phyloP scores from a whole-genome alignment of 2,888 invertebrate species.

The Drosophila koepferae region DNA sequence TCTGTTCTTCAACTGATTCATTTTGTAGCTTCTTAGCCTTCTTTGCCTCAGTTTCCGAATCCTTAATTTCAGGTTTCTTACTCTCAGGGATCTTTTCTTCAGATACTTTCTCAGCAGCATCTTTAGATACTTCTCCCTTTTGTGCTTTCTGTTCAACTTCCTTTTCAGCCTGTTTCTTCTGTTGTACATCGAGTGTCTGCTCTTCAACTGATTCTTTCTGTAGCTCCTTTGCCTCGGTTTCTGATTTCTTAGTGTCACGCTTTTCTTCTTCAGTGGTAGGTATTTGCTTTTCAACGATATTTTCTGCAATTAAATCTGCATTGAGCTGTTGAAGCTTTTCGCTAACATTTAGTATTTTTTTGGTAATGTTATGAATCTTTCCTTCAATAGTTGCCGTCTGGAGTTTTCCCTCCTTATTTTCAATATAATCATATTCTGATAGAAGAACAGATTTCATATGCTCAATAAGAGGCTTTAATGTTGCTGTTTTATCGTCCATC shows the following conservation, averaged over 20 bases:
- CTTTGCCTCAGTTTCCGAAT: neutral
- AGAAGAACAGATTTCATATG: slow-evolving; percentile 54
- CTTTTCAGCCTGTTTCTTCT: neutral
- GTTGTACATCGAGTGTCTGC: neutral
- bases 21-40: neutral
- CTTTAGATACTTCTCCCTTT: slow-evolving; percentile 10
- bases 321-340: slow-evolving; percentile 42
- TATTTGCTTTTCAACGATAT: neutral
- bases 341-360: slow-evolving; percentile 46
- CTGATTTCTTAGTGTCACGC: neutral
- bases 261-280: neutral
- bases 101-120: slow-evolving; percentile 3
- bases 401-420: slow-evolving; percentile 44
- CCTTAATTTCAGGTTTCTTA: neutral
- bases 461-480: slow-evolving; percentile 50
- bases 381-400: slow-evolving; percentile 36
- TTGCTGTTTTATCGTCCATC: slow-evolving; percentile 44
- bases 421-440: slow-evolving; percentile 65
- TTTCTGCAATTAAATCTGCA: neutral
- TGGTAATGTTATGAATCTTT: slow-evolving; percentile 52
- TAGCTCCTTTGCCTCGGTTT: neutral
- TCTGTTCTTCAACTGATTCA: neutral
- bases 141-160: neutral
- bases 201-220: neutral
- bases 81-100: neutral